Evolutionary conservation across 2,113 vertebrate genomes (phyloP), one percentile per base, ranked within the genome.

Genomic region (Malaclemys terrapin): DNA sequence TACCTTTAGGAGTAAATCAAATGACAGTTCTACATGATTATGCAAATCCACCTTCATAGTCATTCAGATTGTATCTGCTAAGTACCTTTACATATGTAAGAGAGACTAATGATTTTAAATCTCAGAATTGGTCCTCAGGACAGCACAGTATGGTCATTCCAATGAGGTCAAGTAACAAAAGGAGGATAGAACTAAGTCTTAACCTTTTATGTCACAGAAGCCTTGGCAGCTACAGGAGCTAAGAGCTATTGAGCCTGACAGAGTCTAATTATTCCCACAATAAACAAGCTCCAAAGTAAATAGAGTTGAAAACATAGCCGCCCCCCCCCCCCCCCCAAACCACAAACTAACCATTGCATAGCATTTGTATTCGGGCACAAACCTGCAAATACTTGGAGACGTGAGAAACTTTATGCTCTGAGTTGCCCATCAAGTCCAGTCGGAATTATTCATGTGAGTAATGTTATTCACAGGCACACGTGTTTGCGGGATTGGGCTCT

Each of bases 21-120:
- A 35, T 83, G 45, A 87, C 79, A 83, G 72, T 83, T 94, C 75
- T 89, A 88, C 42, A 89, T 88, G 85, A 95, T 91, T 96, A 95
- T 91, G 96, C 53, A 95, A 96, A 98, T 91, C 75, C 54, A 94
- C 65, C 62, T 88, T 96, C 93, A 82, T 81, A 89, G 38, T 92
- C 49, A 94, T 94, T 96, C 87, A 92, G 91, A 95, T 95, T 91
- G 93, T 97, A 91, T 96, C 95, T 97, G 87, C 82, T 96, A 97
- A 96, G 89, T 93, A 81, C 85, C 31, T 89, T 97, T 95, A 94
- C 79, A 91, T 12, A 96, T 93, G 93, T 82, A 94, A 95, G 96
- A 95, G 82, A 69, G 45, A 93, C 82, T 93, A 87, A 97, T 93
- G 27, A 95, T 97, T 97, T 96, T 86, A 97, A 98, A 95, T 87